Evolutionary conservation across 2,113 vertebrate genomes (phyloP).

Genomic region (Pimephales promelas): DNA sequence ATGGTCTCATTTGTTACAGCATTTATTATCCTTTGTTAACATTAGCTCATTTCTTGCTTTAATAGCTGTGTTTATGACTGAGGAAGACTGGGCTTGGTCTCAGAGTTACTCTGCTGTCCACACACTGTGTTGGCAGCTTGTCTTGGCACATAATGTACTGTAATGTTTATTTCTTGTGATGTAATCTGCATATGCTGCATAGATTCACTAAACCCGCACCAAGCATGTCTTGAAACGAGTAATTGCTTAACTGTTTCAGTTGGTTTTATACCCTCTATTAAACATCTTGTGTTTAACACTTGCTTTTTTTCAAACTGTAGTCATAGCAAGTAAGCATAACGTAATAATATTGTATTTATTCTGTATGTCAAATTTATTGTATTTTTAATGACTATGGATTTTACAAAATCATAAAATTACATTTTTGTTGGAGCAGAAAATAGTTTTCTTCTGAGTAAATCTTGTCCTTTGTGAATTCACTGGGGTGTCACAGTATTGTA

Average conservation of each 20-base stretch:
- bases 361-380: background rate
- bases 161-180: slow-evolving; percentile 28
- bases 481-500: background rate
- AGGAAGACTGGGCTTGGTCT: slow-evolving; percentile 8
- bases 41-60: background rate
- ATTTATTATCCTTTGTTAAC: too few species aligned
- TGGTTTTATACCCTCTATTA: background rate
- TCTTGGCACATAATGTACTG: slow-evolving; percentile 17
- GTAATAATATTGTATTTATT: background rate
- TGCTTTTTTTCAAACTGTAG: background rate
- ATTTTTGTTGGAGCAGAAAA: background rate
- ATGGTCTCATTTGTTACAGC: too few species aligned
- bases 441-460: background rate
- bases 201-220: slow-evolving; percentile 6
- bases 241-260: background rate
- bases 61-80: background rate
- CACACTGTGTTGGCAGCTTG: slow-evolving; percentile 10
- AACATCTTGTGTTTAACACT: background rate
- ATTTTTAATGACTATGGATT: background rate
- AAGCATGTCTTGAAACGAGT: slow-evolving; percentile 6
- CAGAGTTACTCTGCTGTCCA: background rate
- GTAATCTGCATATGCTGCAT: slow-evolving; percentile 37
- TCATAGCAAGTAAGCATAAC: background rate
- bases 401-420: background rate
- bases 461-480: background rate